Base-by-base conservation (phyloP, 2,888 invertebrate species). In the Tuberolachnus salignus region DNA sequence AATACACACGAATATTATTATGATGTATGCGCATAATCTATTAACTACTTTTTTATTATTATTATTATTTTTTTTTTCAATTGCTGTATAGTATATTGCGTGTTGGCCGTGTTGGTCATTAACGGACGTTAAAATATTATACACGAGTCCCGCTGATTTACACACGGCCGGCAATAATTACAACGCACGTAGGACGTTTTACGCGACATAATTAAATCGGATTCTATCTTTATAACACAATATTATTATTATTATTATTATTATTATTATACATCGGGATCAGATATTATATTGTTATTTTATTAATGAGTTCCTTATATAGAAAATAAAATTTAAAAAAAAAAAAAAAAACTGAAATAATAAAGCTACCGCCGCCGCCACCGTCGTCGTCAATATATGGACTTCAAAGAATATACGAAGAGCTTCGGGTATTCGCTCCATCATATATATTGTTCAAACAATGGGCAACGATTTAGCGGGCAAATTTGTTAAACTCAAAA, bases 131-230 rank as follows among this genome's bases (percentile, higher is more conserved):
- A 34, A 34, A 34, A 46, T 23, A 46, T 13, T 34, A 34, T 42
- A n/a, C 55, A 14, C 64, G 46, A 23, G 74, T 74, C 23, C 16
- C 4, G 13, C 66, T 67, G 75, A 67, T 75, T 75, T 67, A 34
- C 6, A 34, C 6, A 75, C 67, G 19, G 66, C 34, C 57, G 14
- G 14, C 57, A 75, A 67, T 59, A 67, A 75, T 75, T 55, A 75
- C 3, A 34, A 75, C 67, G 13, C 63, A n/a, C 75, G 66, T 51
- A 63, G 72, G 61, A 51, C 19, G 66, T 57, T 57, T 34, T 16
- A 19, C 53, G 66, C 55, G 46, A 75, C 75, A 57, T 46, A 57
- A 67, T 72, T 61, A 61, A 72, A 51, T 49, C 49, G 61, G 34
- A 6, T 34, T 34, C 34, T 34, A 3, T 34, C 34, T 34, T 6